These are phyloP conservation scores for Phengaris arion DNA, from an alignment of 2,888 invertebrate genomes.

Conservation along the genomic window DNA sequence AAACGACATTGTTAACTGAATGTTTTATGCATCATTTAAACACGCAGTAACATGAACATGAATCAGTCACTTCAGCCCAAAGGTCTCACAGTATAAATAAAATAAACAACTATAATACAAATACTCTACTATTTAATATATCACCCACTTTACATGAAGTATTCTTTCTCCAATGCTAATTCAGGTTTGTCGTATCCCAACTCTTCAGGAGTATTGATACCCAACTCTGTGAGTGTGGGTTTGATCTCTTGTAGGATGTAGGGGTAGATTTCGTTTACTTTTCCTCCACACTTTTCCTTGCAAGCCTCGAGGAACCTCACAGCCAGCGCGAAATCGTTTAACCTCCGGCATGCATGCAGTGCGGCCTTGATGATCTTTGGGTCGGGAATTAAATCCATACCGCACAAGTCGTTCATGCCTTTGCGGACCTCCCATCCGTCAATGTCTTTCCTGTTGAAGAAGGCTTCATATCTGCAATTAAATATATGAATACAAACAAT, in stretches of 20 bases:
- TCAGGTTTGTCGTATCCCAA: conserved; percentile 98
- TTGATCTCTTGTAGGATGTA: conserved; percentile 93
- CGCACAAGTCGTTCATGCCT: conserved; percentile 92
- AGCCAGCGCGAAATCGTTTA: conserved; percentile 96
- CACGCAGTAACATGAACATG: conserved; percentile 33
- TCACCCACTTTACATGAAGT: conserved; percentile 77
- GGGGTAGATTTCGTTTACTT: conserved; percentile 89
- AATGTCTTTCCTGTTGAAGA: conserved; percentile 91
- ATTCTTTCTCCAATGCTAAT: conserved; percentile 88
- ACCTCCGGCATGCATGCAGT: conserved; percentile 92
- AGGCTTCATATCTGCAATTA: conserved; percentile 85
- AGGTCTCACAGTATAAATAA: conserved; percentile 57
- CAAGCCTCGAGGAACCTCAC: conserved; percentile 95
- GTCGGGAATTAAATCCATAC: conserved; percentile 95
- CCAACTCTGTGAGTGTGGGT: conserved; percentile 95
- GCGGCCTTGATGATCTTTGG: conserved; percentile 93
- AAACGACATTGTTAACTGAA: conserved; percentile 55
- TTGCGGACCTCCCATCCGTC: conserved; percentile 97
- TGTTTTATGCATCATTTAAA: conserved; percentile 57
- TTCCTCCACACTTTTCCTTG: conserved; percentile 91
- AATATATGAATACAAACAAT: neutral
- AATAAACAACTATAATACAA: conserved; percentile 72
- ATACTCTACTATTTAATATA: conserved; percentile 64
- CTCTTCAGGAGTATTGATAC: conserved; percentile 95
- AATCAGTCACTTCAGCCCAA: conserved; percentile 46